Evolutionary conservation across 2,888 invertebrate species (phyloP), one percentile per base, ranked within the genome.

Genomic region (Watsonalla cultraria): DNA sequence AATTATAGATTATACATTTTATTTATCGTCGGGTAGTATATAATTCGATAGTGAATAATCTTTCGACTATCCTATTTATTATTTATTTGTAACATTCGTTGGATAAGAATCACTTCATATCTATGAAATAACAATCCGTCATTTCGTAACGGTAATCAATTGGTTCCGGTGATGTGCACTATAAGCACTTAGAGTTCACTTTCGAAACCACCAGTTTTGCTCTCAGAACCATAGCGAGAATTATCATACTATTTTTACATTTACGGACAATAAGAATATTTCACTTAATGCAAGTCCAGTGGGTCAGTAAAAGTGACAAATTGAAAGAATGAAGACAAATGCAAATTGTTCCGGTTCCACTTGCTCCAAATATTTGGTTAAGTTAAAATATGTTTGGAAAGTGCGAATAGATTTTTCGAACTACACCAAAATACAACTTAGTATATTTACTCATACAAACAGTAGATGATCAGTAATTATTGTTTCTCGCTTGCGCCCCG

Each of bases 131-230:
- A 15, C 15, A 8, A 39, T 13, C 39, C 2, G 37, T 15, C 15
- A 49, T 47, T 24, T n/a, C 47, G 34, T 49, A 49, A 37, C 15
- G 15, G 9, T 13, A 49, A 49, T 39, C 35, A 39, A 49, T 39
- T 49, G 49, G 49, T 49, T 49, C 39, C 39, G 49, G 37, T 49
- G 37, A 49, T 49, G 49, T 49, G 35, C 49, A 37, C 58, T 67
- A 64, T 56, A 60, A 59, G 59, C 57, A 61, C 61, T 68, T 64
- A 62, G 70, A 74, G 70, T 76, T 89, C 85, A 75, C 88, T 89
- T 86, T 87, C 86, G 75, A 82, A 84, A 83, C 81, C 81, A 83
- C 76, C 78, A 77, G 79, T 82, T 80, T 85, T 84, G 75, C 84
- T 87, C 82, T 88, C 85, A 70, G 78, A 78, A 79, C 77, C 70